Evolutionary conservation across 2,113 vertebrate genomes (phyloP).

Genomic region (Pogonocichla stellata): DNA sequence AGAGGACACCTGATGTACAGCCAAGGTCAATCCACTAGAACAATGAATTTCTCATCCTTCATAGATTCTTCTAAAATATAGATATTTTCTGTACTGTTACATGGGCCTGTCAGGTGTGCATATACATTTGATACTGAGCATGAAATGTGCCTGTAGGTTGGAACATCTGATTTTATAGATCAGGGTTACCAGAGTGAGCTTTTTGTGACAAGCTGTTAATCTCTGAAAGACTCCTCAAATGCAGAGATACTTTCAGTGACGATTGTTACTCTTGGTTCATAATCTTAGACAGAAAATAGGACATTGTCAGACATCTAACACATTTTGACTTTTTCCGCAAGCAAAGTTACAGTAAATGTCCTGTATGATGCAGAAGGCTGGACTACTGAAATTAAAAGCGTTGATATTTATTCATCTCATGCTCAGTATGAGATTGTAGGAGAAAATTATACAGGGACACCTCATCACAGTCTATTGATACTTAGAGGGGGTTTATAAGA

Average conservation of each 20-base stretch:
- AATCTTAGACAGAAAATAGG: slow-evolving; percentile 34
- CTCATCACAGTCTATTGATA: not conserved
- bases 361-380: not conserved
- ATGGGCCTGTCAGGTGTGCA: not conserved
- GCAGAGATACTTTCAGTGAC: not conserved
- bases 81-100: slow-evolving; percentile 25
- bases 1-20: not conserved
- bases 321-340: not conserved
- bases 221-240: slow-evolving; percentile 34
- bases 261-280: not conserved
- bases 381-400: not conserved
- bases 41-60: not conserved
- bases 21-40: not conserved
- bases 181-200: slow-evolving; percentile 16
- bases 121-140: slow-evolving; percentile 15
- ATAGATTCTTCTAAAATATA: slow-evolving; percentile 30
- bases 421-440: not conserved
- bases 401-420: not conserved
- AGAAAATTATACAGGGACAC: not conserved
- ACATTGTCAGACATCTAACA: not conserved
- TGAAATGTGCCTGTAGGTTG: not conserved
- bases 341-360: not conserved
- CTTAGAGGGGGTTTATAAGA: not conserved
- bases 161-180: slow-evolving; percentile 49
- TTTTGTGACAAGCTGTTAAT: slow-evolving; percentile 62